Conservation (phyloP, 2,888 invertebrate genomes). For the Tetragnatha montana region DNA sequence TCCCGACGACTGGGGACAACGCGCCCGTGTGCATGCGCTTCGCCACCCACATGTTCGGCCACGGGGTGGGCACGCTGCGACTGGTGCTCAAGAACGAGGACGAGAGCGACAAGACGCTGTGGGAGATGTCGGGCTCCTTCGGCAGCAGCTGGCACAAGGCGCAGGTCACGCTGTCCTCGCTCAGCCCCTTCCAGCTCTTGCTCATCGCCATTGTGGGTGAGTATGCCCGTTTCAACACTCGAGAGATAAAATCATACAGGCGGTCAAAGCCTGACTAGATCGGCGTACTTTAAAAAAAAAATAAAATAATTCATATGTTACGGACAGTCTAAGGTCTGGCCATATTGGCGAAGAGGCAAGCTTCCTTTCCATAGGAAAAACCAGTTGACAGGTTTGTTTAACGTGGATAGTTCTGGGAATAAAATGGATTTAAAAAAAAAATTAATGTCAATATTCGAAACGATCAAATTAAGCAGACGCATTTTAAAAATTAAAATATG, state of each 20-base stretch:
- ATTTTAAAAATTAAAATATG: too few species aligned
- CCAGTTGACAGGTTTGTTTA: too few species aligned
- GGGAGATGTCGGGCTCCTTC: constrained; percentile 79
- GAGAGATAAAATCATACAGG: too few species aligned
- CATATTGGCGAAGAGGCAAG: too few species aligned
- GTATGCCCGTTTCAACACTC: not conserved
- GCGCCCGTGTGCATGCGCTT: constrained; percentile 79
- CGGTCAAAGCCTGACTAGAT: too few species aligned
- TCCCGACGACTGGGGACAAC: constrained; percentile 78
- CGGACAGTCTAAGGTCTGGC: too few species aligned
- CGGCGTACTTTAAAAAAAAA: constrained; percentile 2
- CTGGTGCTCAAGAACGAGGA: constrained; percentile 77
- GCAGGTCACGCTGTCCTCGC: constrained; percentile 79
- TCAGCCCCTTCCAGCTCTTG: constrained; percentile 77
- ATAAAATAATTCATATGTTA: too few species aligned
- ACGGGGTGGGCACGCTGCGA: constrained; percentile 79
- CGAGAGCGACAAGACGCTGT: constrained; percentile 77
- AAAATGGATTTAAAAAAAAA: too few species aligned
- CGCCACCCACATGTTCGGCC: constrained; percentile 80
- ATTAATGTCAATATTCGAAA: too few species aligned
- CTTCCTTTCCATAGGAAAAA: too few species aligned
- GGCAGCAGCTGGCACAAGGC: constrained; percentile 80
- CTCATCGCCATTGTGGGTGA: constrained; percentile 66
- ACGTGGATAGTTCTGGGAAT: too few species aligned
- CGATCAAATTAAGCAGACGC: too few species aligned